phyloP scores from a whole-genome alignment of 2,113 vertebrate genomes.

The Ondatra zibethicus region DNA sequence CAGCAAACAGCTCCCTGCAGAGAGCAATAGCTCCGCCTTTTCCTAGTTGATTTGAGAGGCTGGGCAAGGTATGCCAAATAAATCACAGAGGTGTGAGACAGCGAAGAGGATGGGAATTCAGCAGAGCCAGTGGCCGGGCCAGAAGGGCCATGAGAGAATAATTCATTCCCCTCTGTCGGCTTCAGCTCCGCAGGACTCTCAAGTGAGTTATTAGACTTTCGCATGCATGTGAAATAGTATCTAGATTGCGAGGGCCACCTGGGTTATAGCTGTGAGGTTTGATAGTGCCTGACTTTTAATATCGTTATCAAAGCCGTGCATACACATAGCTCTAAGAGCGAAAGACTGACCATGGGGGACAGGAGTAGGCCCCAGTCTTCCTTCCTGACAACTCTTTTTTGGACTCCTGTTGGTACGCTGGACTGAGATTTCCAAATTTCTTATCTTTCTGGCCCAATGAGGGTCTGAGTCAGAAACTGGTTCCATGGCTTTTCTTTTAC shows the following conservation, averaged over 20 bases:
- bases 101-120: neutral
- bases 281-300: conserved; percentile 41
- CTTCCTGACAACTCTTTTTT: neutral
- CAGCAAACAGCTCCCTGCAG: neutral
- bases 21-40: neutral
- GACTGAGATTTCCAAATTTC: neutral
- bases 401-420: neutral
- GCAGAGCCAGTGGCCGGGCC: neutral
- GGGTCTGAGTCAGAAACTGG: neutral
- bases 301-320: conserved; percentile 31
- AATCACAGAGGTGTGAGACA: neutral
- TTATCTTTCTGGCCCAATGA: neutral
- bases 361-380: neutral
- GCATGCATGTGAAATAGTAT: conserved; percentile 16
- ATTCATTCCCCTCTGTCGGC: neutral
- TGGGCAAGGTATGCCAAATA: neutral
- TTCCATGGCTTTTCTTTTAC: neutral
- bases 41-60: neutral
- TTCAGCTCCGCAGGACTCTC: conserved; percentile 15
- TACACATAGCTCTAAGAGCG: neutral
- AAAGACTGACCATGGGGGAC: neutral
- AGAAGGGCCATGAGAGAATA: neutral
- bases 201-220: conserved; percentile 18
- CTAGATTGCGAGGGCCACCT: neutral
- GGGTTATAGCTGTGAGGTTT: conserved; percentile 12